Conservation (phyloP, 2,113 vertebrate species). For the Microcebus lehilahytsara region DNA sequence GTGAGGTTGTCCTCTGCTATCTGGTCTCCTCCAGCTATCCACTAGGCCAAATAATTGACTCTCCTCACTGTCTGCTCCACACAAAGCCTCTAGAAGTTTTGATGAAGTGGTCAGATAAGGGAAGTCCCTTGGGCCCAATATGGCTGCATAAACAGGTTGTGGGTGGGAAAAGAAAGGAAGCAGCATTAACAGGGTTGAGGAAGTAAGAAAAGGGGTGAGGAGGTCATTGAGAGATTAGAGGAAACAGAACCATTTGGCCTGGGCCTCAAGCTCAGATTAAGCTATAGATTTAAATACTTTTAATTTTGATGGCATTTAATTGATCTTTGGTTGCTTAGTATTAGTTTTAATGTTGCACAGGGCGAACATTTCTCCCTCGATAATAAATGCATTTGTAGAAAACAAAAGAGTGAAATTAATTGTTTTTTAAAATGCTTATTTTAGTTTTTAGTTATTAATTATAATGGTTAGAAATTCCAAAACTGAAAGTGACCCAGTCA, state of each 20-base stretch:
- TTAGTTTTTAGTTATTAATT: background rate
- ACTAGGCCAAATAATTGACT: background rate
- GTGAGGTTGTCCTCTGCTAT: background rate
- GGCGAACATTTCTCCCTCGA: background rate
- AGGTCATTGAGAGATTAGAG: background rate
- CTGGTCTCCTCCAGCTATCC: background rate
- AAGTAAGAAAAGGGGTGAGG: background rate
- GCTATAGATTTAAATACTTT: background rate
- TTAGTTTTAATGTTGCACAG: background rate
- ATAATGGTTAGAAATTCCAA: background rate
- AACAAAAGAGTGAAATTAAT: background rate
- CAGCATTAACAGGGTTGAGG: background rate
- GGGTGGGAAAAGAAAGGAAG: background rate
- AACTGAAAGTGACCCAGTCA: background rate
- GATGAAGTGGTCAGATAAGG: background rate
- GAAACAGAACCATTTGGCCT: background rate
- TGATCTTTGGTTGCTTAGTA: background rate
- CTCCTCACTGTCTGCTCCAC: background rate
- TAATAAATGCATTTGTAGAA: background rate
- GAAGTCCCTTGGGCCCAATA: background rate
- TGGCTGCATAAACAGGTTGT: background rate
- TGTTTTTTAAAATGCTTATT: background rate
- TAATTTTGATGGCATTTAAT: background rate
- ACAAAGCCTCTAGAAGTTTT: background rate
- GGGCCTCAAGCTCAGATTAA: background rate